These are phyloP conservation scores for Botia kubotai DNA, from an alignment of 2,797 vertebrate species.

Conservation along the genomic window DNA sequence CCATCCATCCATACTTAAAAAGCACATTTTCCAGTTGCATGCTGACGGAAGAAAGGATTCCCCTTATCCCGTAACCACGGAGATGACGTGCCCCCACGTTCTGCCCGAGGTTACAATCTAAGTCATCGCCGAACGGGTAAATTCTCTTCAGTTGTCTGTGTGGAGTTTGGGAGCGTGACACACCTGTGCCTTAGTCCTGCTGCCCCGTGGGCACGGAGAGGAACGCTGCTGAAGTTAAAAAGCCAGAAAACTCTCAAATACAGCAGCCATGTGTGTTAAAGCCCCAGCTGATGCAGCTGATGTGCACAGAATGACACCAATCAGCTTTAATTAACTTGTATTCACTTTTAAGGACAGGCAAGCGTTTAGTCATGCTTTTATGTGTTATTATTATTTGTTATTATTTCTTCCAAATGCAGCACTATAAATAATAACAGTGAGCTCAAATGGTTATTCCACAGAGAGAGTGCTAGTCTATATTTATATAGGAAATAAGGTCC, in stretches of 20 bases:
- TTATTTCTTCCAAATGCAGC: conserved; percentile 26
- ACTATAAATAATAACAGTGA: conserved; percentile 37
- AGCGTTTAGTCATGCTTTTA: background rate
- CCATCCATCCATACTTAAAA: conserved; percentile 54
- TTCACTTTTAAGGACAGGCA: too few species aligned
- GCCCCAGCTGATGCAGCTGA: too few species aligned
- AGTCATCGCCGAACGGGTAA: conserved; percentile 75
- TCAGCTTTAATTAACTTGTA: background rate
- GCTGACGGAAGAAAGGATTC: conserved; percentile 80
- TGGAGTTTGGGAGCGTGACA: conserved; percentile 21
- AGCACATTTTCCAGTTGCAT: conserved; percentile 81
- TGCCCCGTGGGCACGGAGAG: background rate
- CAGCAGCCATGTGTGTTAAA: background rate
- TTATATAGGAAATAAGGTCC: conserved; percentile 29
- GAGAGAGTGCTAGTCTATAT: conserved; percentile 42
- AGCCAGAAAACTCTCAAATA: background rate
- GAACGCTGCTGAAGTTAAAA: background rate
- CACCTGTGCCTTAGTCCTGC: conserved; percentile 42
- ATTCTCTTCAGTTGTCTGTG: conserved; percentile 68
- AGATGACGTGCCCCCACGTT: conserved; percentile 81
- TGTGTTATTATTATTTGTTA: background rate
- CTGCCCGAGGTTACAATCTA: conserved; percentile 84
- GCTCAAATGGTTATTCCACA: conserved; percentile 70
- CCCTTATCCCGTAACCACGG: conserved; percentile 79
- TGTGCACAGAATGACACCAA: too few species aligned